Evolutionary conservation across 2,797 vertebrate genomes (phyloP).

Genomic region (Monodelphis domestica): DNA sequence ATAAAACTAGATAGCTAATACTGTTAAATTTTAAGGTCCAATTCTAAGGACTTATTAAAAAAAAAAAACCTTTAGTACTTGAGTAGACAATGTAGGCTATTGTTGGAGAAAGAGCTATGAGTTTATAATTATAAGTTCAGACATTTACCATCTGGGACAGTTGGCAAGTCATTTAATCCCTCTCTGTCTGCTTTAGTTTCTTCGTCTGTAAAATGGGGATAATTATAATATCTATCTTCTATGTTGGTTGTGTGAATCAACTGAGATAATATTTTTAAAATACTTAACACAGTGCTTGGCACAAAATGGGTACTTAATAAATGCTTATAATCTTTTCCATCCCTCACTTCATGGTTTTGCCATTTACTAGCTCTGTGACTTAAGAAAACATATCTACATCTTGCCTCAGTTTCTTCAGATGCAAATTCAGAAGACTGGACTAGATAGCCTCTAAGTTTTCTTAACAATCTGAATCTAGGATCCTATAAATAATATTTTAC

Average conservation of each 20-base stretch:
- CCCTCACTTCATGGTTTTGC: no score
- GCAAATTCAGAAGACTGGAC: background rate
- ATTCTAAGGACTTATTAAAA: background rate
- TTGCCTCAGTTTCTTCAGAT: background rate
- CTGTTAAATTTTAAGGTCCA: background rate
- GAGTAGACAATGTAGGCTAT: no score
- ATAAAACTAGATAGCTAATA: background rate
- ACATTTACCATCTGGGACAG: background rate
- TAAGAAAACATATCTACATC: background rate
- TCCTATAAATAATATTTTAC: background rate
- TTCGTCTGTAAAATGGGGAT: background rate
- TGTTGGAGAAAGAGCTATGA: background rate
- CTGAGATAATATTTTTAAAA: background rate
- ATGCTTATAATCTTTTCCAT: background rate
- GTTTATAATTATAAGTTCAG: background rate
- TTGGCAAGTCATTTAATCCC: background rate
- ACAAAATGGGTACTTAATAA: background rate
- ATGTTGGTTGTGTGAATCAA: background rate
- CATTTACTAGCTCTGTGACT: no score
- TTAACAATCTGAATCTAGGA: background rate
- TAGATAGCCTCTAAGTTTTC: background rate
- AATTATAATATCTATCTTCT: background rate
- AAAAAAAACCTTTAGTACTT: background rate
- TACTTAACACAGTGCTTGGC: background rate
- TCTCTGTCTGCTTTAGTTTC: no score